A percentile compares a stretch with the other conserved stretches of the same genome.
phyloP scores from a whole-genome alignment of 2,888 invertebrate genomes.

The Exephanes ischioxanthus region DNA sequence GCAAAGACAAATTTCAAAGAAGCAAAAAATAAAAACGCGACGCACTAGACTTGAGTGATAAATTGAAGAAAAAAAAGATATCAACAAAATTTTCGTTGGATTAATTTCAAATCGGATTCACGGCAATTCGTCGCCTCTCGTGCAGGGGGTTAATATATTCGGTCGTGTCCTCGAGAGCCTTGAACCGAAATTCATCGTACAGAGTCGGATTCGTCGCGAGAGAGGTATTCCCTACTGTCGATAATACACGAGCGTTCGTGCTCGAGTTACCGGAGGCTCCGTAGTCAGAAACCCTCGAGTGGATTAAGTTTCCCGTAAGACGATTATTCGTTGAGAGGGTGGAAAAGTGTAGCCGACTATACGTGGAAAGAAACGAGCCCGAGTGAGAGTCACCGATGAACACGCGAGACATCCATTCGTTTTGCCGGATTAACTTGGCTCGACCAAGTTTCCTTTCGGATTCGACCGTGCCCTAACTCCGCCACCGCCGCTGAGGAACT shows the following conservation, averaged over 20 bases:
- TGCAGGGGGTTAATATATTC: conserved; percentile 33
- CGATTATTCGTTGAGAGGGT: conserved; percentile 59
- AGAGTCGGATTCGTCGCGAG: conserved; percentile 38
- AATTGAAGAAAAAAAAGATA: not conserved
- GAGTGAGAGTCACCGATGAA: conserved; percentile 57
- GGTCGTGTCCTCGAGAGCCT: conserved; percentile 30
- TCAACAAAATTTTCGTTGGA: not conserved
- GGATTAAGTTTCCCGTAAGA: conserved; percentile 67
- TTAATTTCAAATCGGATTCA: conserved; percentile 6
- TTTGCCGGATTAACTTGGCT: conserved; percentile 63
- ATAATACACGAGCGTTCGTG: conserved; percentile 64
- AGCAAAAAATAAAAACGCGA: not conserved
- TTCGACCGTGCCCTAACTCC: conserved; percentile 5
- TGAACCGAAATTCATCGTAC: conserved; percentile 49
- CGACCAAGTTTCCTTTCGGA: conserved; percentile 51
- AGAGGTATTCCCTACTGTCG: conserved; percentile 55
- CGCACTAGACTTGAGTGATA: not conserved
- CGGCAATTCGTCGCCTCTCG: conserved; percentile 4
- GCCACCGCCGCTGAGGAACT: not conserved
- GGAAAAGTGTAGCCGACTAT: conserved; percentile 38
- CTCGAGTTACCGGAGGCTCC: conserved; percentile 61
- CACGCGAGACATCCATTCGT: conserved; percentile 65
- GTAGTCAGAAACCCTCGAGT: conserved; percentile 57
- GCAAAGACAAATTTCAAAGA: not conserved
- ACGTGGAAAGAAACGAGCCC: conserved; percentile 27